A percentile compares a stretch with the other conserved stretches of the same genome.
These are phyloP conservation scores for Drosophila barbarae DNA, from an alignment of 2,888 invertebrate genomes.

Conservation along the genomic window DNA sequence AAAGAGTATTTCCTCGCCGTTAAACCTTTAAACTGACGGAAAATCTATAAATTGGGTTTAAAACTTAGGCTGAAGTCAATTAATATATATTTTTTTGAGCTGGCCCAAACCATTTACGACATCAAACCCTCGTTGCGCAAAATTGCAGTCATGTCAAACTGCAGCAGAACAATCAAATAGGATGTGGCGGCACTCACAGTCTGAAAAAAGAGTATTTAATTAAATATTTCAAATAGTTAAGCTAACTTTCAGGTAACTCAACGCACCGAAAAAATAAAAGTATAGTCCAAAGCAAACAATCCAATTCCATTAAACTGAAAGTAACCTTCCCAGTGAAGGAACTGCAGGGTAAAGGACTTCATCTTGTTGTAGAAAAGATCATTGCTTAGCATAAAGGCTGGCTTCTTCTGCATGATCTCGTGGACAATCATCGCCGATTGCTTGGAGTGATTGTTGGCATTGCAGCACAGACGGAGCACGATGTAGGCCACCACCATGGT, in stretches of 20 bases:
- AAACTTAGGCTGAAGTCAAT: conserved; percentile 11
- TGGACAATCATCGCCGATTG: conserved; percentile 79
- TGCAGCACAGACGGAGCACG: conserved; percentile 76
- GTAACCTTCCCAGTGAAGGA: conserved; percentile 79
- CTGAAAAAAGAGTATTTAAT: conserved; percentile 54
- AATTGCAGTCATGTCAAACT: conserved; percentile 78
- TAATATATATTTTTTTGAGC: conserved; percentile 35
- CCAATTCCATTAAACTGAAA: conserved; percentile 79
- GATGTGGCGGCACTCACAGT: conserved; percentile 79
- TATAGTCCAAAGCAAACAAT: conserved; percentile 78
- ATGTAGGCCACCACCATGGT: conserved; percentile 76
- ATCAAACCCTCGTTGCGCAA: conserved; percentile 73
- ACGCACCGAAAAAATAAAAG: conserved; percentile 79
- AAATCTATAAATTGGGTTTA: conserved; percentile 5
- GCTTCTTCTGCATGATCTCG: conserved; percentile 80
- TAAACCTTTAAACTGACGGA: no score
- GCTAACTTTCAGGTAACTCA: no score
- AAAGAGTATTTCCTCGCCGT: not conserved
- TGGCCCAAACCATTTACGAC: conserved; percentile 38
- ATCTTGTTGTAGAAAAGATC: conserved; percentile 79
- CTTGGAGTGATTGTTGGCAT: conserved; percentile 76
- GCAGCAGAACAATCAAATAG: conserved; percentile 79
- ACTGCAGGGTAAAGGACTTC: conserved; percentile 79
- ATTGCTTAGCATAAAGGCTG: conserved; percentile 79
- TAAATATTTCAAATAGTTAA: not conserved